Conservation (phyloP, 2,888 invertebrate genomes). For the Myathropa florea region DNA sequence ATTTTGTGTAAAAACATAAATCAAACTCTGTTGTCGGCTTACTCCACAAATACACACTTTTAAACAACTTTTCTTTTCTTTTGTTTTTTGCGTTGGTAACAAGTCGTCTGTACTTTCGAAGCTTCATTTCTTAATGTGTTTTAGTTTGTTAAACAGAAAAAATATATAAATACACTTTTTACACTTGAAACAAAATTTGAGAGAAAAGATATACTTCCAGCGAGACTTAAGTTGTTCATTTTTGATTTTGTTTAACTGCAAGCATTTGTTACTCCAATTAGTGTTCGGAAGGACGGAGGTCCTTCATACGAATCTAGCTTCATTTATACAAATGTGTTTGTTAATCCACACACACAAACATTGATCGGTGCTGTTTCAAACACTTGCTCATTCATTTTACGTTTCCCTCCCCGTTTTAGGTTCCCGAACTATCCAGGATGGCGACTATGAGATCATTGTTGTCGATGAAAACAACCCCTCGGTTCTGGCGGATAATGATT, state of each 20-base stretch:
- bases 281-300: slow-evolving; percentile 59
- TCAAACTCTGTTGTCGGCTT: slow-evolving; percentile 38
- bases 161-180: slow-evolving; percentile 23
- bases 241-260: slow-evolving; percentile 50
- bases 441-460: slow-evolving; percentile 93
- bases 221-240: slow-evolving; percentile 7
- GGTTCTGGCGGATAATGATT: slow-evolving; percentile 89
- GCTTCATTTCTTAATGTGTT: slow-evolving; percentile 15
- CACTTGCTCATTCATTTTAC: neutral
- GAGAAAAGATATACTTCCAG: slow-evolving; percentile 35
- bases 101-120: neutral
- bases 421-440: slow-evolving; percentile 84
- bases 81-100: neutral
- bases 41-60: slow-evolving; percentile 12
- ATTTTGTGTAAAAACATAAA: neutral
- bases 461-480: slow-evolving; percentile 94
- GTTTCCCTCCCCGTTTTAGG: slow-evolving; percentile 73
- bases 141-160: slow-evolving; percentile 20
- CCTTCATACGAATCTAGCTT: slow-evolving; percentile 59
- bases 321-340: slow-evolving; percentile 25
- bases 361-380: neutral
- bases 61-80: neutral
- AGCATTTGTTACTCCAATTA: slow-evolving; percentile 68
- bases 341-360: neutral
- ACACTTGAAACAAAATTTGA: slow-evolving; percentile 34